phyloP scores from a whole-genome alignment of 2,888 invertebrate genomes.

The Phaedon cochleariae region DNA sequence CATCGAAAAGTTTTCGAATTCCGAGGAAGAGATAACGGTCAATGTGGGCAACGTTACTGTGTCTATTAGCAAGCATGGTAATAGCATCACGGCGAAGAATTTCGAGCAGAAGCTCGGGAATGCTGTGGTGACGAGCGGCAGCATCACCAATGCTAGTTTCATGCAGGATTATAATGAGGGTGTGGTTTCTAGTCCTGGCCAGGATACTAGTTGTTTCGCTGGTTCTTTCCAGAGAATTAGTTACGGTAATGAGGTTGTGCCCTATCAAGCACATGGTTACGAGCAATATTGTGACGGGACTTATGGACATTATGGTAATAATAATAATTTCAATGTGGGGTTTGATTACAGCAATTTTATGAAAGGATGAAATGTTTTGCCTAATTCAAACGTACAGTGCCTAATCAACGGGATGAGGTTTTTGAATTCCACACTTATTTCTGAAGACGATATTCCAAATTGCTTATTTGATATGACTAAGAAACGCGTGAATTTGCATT shows the following conservation, averaged over 20 bases:
- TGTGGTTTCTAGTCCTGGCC: too few species aligned
- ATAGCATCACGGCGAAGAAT: conserved; percentile 73
- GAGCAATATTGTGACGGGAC: conserved; percentile 22
- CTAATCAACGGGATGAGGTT: not conserved
- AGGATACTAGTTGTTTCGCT: too few species aligned
- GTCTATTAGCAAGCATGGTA: conserved; percentile 76
- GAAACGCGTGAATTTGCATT: too few species aligned
- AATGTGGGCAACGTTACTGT: conserved; percentile 82
- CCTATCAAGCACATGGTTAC: conserved; percentile 21
- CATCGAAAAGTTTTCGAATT: conserved; percentile 63
- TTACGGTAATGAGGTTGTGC: conserved; percentile 19
- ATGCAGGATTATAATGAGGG: conserved; percentile 60
- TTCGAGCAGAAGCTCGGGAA: conserved; percentile 47
- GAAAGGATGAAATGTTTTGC: conserved; percentile 23
- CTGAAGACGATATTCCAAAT: too few species aligned
- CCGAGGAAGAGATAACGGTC: conserved; percentile 69
- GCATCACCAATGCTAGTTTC: conserved; percentile 61
- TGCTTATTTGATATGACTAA: too few species aligned
- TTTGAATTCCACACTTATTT: too few species aligned
- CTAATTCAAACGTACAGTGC: not conserved
- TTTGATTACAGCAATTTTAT: conserved; percentile 37
- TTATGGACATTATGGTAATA: conserved; percentile 32
- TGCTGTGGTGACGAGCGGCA: conserved; percentile 61
- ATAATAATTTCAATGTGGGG: conserved; percentile 9
- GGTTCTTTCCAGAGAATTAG: conserved; percentile 22